Base-by-base conservation (phyloP, 2,888 invertebrate genomes). In the Uloborus plumipes region DNA sequence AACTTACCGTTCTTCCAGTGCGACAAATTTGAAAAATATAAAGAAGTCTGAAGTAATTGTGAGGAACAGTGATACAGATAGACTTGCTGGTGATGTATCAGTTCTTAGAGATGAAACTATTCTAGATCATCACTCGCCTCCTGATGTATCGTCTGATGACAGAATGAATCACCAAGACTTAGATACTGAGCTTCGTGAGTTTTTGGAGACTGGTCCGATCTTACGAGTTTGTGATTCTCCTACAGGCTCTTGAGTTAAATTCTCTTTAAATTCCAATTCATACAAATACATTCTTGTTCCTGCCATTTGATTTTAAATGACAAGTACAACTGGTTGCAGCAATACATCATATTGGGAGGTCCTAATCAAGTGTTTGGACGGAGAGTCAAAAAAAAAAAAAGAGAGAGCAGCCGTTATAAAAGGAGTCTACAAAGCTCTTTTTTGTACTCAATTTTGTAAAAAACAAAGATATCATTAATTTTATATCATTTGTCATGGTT, bases 151-250 rank as follows among this genome's bases (percentile, higher is more conserved):
- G 13, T 20, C 67, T 22, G 84, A 79, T 16, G 59, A 51, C 20
- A 73, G 72, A 16, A 18, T 61, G 50, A 51, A 26, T 14, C 65
- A 62, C 16, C 62, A 73, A 53, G 83, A 84, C 26, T 26, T 85
- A 26, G 84, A 84, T n/a, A 66, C 77, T 2, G 85, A 84, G 49
- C 64, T 85, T n/a, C 61, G 66, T 13, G 76, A 85, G 26, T 85
- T 85, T 50, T 66, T 85, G 14, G 59, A 72, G 13, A 71, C 83
- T 13, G 70, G 72, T 18, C 76, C 82, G 15, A 64, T 47, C 22
- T 69, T 83, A 20, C 51, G 76, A 58, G 72, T 79, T 22, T 84
- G 80, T 55, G 72, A 75, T n/a, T 76, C 80, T 15, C 80, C 78
- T 20, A 59, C 77, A 22, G 84, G 69, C 51, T 62, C 39, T 39